Evolutionary conservation across 2,113 vertebrate genomes (phyloP).

Genomic region (Trachemys scripta): DNA sequence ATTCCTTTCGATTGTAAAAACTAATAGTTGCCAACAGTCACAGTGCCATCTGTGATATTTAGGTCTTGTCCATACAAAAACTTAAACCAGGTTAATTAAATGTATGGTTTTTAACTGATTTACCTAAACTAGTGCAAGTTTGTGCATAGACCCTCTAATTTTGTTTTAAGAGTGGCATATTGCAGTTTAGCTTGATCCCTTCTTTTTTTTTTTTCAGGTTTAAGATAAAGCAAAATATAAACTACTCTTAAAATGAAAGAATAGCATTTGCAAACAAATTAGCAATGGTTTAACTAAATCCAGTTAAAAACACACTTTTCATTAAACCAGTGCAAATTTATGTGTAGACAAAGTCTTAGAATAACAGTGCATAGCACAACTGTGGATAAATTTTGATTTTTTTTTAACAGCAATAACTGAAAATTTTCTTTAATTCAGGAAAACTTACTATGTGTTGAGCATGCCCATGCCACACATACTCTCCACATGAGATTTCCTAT

Average conservation of each 20-base stretch:
- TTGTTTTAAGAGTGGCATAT: not conserved
- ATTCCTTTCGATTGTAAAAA: not conserved
- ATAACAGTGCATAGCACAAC: not conserved
- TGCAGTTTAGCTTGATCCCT: not conserved
- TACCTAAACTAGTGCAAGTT: not conserved
- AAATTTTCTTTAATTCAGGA: not conserved
- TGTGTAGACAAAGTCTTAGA: not conserved
- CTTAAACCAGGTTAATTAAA: not conserved
- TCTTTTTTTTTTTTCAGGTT: not conserved
- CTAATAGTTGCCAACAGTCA: not conserved
- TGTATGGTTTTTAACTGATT: rapidly evolving
- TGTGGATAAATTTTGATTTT: not conserved
- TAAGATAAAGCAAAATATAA: not conserved
- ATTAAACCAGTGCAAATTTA: not conserved
- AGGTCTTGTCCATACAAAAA: not conserved
- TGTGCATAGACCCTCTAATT: not conserved
- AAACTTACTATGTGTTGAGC: not conserved
- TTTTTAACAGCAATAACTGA: not conserved
- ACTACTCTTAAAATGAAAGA: not conserved
- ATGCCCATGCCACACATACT: not conserved
- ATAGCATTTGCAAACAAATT: not conserved
- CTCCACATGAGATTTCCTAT: not conserved
- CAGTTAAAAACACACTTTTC: not conserved
- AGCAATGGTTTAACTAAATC: not conserved
- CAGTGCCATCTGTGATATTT: not conserved